These are phyloP conservation scores for Todiramphus chloris DNA, from an alignment of 2,113 vertebrate species.

Conservation along the genomic window DNA sequence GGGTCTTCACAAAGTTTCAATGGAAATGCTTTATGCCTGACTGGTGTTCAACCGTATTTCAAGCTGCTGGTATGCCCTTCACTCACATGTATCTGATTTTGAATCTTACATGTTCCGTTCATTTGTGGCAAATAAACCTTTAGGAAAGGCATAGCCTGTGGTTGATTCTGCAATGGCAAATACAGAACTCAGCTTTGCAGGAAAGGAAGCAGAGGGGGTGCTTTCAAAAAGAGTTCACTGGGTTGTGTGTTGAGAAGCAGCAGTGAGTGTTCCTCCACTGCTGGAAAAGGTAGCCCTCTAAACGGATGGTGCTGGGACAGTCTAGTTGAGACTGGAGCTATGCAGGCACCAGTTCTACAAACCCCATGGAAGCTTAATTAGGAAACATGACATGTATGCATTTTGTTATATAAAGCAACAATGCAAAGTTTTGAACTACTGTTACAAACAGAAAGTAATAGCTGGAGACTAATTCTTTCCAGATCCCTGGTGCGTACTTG, in stretches of 20 bases:
- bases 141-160: not conserved
- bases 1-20: not conserved
- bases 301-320: not conserved
- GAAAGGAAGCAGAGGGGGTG: not conserved
- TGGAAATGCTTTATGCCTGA: not conserved
- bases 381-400: not conserved
- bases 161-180: not conserved
- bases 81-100: not conserved
- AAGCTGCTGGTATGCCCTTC: not conserved
- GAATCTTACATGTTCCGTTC: not conserved
- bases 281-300: not conserved
- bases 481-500: rapidly evolving
- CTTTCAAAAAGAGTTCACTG: not conserved
- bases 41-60: not conserved
- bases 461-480: not conserved
- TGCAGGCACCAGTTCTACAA: not conserved
- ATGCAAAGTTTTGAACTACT: not conserved
- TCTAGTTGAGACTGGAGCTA: not conserved
- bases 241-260: not conserved
- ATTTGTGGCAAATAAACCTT: not conserved
- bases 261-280: rapidly evolving
- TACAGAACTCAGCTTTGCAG: not conserved
- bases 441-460: not conserved
- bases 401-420: not conserved
- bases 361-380: not conserved